These are phyloP conservation scores for Ceuthmochares aereus DNA, from an alignment of 2,113 vertebrate species.

Conservation along the genomic window DNA sequence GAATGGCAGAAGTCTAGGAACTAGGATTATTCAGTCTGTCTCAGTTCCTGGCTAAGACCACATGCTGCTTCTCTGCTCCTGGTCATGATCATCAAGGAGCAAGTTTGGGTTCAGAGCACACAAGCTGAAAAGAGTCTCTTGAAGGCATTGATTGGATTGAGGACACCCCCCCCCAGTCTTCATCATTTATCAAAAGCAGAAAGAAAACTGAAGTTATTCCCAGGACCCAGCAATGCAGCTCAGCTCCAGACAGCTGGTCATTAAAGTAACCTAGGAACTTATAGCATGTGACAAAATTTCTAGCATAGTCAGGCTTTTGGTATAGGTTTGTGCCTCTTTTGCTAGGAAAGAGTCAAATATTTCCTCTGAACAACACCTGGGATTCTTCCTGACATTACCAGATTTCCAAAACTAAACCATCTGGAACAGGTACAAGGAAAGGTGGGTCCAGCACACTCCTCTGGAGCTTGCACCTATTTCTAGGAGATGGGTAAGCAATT, in stretches of 20 bases:
- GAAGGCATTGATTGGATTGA: neutral
- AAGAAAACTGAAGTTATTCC: neutral
- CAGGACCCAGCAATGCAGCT: neutral
- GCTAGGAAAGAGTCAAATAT: neutral
- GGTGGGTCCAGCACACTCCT: neutral
- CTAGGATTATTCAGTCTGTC: neutral
- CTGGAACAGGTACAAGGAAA: neutral
- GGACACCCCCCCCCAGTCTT: neutral
- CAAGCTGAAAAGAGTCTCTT: neutral
- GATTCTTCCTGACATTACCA: neutral
- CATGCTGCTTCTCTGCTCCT: neutral
- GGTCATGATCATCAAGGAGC: neutral
- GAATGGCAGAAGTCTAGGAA: fast-evolving
- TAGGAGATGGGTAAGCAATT: neutral
- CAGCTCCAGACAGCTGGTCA: neutral
- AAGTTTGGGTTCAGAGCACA: neutral
- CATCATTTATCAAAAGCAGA: neutral
- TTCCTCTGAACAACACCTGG: neutral
- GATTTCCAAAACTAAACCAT: neutral
- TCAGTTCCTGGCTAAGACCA: neutral
- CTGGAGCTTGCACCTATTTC: neutral
- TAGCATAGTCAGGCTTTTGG: neutral
- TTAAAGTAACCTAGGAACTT: neutral
- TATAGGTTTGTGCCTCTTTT: neutral
- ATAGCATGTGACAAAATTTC: neutral